Percentiles rank a stretch among this genome's conserved stretches.
Evolutionary conservation across 2,888 invertebrate species (phyloP).

Genomic region (Campopleginae sp.): DNA sequence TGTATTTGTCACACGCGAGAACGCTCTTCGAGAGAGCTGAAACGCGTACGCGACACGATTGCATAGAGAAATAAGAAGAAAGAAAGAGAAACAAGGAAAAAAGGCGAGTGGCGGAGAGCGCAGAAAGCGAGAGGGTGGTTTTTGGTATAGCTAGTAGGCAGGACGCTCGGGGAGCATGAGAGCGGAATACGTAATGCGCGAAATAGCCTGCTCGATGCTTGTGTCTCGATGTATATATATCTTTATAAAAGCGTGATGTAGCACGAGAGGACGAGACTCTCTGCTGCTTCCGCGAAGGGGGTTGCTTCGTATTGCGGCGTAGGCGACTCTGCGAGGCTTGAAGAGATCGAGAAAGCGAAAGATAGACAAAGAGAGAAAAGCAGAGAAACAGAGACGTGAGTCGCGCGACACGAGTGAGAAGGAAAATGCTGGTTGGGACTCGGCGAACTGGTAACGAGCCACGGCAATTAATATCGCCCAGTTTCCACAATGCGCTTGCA

Average conservation of each 20-base stretch:
- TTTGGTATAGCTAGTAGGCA: slow-evolving; percentile 69
- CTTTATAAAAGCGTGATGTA: slow-evolving; percentile 29
- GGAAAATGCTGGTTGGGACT: slow-evolving; percentile 50
- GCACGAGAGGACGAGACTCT: slow-evolving; percentile 47
- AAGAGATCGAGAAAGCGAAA: slow-evolving; percentile 58
- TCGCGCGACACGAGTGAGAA: slow-evolving; percentile 30
- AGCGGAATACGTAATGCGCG: slow-evolving; percentile 82
- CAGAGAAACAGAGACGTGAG: slow-evolving; percentile 37
- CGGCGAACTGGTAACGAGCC: slow-evolving; percentile 82
- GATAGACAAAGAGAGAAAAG: slow-evolving; percentile 5
- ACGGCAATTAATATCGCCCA: slow-evolving; percentile 84
- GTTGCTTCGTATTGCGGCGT: slow-evolving; percentile 53
- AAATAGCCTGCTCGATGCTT: slow-evolving; percentile 73
- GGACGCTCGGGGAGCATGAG: slow-evolving; percentile 79
- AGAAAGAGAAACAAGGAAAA: slow-evolving; percentile 62
- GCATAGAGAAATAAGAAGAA: slow-evolving; percentile 69
- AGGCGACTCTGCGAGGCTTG: slow-evolving; percentile 59
- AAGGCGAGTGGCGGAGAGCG: slow-evolving; percentile 64
- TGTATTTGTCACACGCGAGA: slow-evolving; percentile 81
- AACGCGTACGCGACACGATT: slow-evolving; percentile 72
- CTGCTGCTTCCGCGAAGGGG: slow-evolving; percentile 46
- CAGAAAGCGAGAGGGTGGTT: slow-evolving; percentile 73
- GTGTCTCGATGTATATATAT: slow-evolving; percentile 5
- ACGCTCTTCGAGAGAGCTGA: slow-evolving; percentile 69
- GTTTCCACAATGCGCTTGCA: slow-evolving; percentile 84